A percentile compares a stretch with the other conserved stretches of the same genome.
Conservation (phyloP, 2,113 vertebrate genomes). For the Pontoporia blainvillei region DNA sequence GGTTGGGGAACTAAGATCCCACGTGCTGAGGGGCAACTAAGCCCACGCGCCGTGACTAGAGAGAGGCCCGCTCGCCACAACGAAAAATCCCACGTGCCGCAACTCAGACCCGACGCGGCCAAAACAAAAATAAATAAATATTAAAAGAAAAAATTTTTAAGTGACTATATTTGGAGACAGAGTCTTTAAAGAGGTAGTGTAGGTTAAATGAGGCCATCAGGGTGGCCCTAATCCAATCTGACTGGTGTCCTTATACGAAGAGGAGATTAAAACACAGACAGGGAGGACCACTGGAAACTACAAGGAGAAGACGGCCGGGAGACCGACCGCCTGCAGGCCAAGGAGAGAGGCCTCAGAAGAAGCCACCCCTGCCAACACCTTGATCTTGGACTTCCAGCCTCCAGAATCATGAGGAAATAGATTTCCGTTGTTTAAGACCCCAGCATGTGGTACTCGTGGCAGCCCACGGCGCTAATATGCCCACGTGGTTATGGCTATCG, state of each 20-base stretch:
- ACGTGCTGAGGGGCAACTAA: too few relatives aligned
- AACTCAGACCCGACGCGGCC: too few relatives aligned
- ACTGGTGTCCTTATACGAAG: not conserved
- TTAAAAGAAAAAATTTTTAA: too few relatives aligned
- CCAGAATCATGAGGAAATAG: not conserved
- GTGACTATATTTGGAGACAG: not conserved
- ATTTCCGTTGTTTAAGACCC: not conserved
- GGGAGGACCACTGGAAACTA: rapidly evolving
- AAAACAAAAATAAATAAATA: too few relatives aligned
- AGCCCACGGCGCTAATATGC: not conserved
- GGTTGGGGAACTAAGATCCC: too few relatives aligned
- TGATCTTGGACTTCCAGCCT: rapidly evolving
- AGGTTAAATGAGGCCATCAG: not conserved
- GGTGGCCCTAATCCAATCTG: too few relatives aligned
- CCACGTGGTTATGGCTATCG: rapidly evolving
- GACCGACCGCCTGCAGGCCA: not conserved
- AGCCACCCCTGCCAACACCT: too few relatives aligned
- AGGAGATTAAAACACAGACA: not conserved
- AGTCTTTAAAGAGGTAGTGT: not conserved
- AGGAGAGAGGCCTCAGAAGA: too few relatives aligned
- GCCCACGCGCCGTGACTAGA: too few relatives aligned
- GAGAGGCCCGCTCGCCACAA: too few relatives aligned
- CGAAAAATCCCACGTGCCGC: too few relatives aligned
- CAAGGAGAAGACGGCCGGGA: rapidly evolving
- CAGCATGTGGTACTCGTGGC: not conserved